Evolutionary conservation across 2,888 invertebrate species (phyloP), one percentile per base, ranked within the genome.

Genomic region (Eumacrocentrus americanus): DNA sequence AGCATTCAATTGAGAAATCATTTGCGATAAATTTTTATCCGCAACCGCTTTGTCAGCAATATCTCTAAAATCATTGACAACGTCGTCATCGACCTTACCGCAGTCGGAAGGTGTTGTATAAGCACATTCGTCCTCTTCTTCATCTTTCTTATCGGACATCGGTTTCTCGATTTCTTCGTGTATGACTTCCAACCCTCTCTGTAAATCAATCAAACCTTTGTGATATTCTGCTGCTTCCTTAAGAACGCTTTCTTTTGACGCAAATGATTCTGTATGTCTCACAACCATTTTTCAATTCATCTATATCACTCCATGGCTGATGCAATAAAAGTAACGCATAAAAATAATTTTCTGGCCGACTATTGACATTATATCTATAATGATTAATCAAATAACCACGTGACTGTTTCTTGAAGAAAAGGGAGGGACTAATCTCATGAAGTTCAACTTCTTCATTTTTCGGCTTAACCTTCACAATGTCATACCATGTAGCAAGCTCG

Each of bases 321-420:
- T 63, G 66, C 34, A 67, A n/a, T 18, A 67, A 59, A n/a, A 67
- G 35, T 5, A 68, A 47, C 7, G 66, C 38, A 18, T 42, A 53
- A 58, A 60, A 66, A 53, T 63, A 66, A n/a, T 62, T 57, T 58
- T 67, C 65, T 12, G 65, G 68, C 23, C 64, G 46, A 22, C 1
- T 61, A 7, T 61, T 40, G 1, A 61, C 34, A 48, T 68, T n/a
- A n/a, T n/a, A n/a, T n/a, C n/a, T n/a, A n/a, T n/a, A n/a, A n/a
- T n/a, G n/a, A n/a, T n/a, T n/a, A 2, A 76, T 70, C 4, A 73
- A 60, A 65, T 70, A 72, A 38, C 70, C 64, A 9, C 63, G 58
- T 47, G 64, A 14, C 5, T 47, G 52, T 64, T 63, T 69, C 62
- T 67, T 70, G 22, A 69, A 38, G n/a, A n/a, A n/a, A 42, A 58